These are phyloP conservation scores for Coleophora flavipennella DNA, from an alignment of 2,888 invertebrate species.

Conservation along the genomic window DNA sequence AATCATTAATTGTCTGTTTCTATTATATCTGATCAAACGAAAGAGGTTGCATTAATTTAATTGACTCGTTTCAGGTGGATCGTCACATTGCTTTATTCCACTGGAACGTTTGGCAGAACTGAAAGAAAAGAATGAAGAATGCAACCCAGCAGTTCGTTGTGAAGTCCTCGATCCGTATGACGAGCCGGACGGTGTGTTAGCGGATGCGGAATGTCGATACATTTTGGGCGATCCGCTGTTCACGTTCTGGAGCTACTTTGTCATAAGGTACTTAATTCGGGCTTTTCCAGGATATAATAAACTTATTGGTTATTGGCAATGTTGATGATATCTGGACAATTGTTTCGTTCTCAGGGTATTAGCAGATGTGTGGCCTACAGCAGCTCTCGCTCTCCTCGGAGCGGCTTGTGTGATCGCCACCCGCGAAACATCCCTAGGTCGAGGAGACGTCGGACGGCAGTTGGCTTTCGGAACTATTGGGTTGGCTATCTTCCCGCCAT, in stretches of 20 bases:
- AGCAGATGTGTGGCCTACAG: slow-evolving; percentile 84
- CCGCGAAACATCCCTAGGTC: slow-evolving; percentile 83
- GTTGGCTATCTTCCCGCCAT: slow-evolving; percentile 78
- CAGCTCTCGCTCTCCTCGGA: slow-evolving; percentile 79
- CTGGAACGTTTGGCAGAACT: slow-evolving; percentile 49
- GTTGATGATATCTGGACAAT: too few species aligned
- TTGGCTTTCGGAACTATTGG: slow-evolving; percentile 83
- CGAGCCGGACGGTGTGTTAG: slow-evolving; percentile 75
- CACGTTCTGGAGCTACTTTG: slow-evolving; percentile 80
- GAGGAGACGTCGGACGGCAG: slow-evolving; percentile 85
- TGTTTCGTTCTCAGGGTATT: slow-evolving; percentile 59
- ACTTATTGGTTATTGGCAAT: too few species aligned
- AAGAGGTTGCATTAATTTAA: too few species aligned
- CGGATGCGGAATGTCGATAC: slow-evolving; percentile 77
- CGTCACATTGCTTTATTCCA: slow-evolving; percentile 75
- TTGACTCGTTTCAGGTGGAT: slow-evolving; percentile 32
- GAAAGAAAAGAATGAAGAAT: slow-evolving; percentile 45
- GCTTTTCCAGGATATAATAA: too few species aligned
- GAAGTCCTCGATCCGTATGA: slow-evolving; percentile 81
- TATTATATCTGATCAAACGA: too few species aligned
- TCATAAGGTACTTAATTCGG: slow-evolving; percentile 75
- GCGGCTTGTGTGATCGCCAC: slow-evolving; percentile 88
- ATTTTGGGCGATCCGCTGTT: slow-evolving; percentile 75
- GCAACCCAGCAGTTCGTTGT: slow-evolving; percentile 80
- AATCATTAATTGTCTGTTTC: too few species aligned